Percentiles rank a stretch among this genome's conserved stretches.
Evolutionary conservation across 2,888 invertebrate species (phyloP).

Genomic region (Tridacna gigas): DNA sequence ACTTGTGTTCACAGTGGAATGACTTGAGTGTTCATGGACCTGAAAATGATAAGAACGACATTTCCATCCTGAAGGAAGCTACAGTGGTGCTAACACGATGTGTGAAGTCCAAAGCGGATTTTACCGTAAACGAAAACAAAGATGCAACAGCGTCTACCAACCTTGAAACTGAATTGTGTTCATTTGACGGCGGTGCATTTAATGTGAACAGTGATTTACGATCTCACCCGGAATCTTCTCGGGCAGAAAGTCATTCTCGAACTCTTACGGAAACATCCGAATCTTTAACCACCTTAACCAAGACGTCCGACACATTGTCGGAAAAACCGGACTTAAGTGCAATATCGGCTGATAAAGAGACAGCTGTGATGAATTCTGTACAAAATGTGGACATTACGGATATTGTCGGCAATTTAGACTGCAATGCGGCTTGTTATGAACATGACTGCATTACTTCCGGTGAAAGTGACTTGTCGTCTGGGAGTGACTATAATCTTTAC

Average conservation of each 20-base stretch:
- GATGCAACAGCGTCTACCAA: conserved; percentile 46
- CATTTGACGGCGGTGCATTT: conserved; percentile 49
- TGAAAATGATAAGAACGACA: not conserved
- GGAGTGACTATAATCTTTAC: conserved; percentile 57
- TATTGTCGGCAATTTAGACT: conserved; percentile 18
- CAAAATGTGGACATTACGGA: not conserved
- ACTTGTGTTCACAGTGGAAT: conserved; percentile 11
- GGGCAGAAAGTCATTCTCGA: conserved; percentile 47
- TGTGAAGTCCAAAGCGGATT: conserved; percentile 55
- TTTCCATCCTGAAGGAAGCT: conserved; percentile 40
- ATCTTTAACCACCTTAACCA: conserved; percentile 33
- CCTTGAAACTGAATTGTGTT: conserved; percentile 54
- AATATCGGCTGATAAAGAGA: conserved; percentile 36
- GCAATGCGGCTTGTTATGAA: conserved; percentile 50
- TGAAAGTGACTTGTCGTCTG: conserved; percentile 55
- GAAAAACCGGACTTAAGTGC: conserved; percentile 58
- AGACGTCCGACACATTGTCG: conserved; percentile 55
- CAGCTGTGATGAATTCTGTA: not conserved
- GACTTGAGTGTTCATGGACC: not conserved
- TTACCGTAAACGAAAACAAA: conserved; percentile 34
- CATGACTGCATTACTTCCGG: conserved; percentile 60
- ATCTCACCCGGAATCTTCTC: conserved; percentile 16
- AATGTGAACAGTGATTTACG: not conserved
- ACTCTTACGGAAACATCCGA: conserved; percentile 63
- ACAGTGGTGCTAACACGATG: conserved; percentile 63